A percentile compares a stretch with the other conserved stretches of the same genome.
Evolutionary conservation across 2,113 vertebrate genomes (phyloP).

Genomic region (Corynorhinus townsendii): DNA sequence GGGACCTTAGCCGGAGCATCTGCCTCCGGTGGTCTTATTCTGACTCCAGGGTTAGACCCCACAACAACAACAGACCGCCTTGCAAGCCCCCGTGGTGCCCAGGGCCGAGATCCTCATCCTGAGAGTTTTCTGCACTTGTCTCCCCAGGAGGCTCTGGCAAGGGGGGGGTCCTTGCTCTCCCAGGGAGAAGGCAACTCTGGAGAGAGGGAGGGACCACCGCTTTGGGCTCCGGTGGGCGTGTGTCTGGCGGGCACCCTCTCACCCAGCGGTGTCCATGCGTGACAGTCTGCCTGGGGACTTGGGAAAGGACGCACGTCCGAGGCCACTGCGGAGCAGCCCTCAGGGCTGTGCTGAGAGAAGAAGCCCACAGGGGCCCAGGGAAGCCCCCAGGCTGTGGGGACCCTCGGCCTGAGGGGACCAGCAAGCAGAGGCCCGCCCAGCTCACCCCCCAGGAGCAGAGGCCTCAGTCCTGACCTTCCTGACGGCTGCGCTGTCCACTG

Average conservation of each 20-base stretch:
- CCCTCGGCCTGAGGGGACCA: background rate
- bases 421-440: background rate
- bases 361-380: background rate
- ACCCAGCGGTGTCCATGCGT: background rate
- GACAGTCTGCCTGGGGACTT: background rate
- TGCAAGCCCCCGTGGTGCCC: background rate
- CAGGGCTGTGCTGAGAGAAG: background rate
- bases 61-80: too few species aligned
- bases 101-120: background rate
- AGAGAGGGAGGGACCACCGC: background rate
- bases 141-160: background rate
- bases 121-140: background rate
- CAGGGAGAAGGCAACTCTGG: background rate
- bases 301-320: background rate
- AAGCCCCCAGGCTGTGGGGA: background rate
- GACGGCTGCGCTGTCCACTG: fast-evolving
- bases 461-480: background rate
- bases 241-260: background rate
- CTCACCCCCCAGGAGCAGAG: background rate
- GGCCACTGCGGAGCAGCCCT: background rate
- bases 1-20: too few species aligned
- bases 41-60: too few species aligned
- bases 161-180: background rate
- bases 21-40: too few species aligned
- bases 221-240: fast-evolving